A percentile compares a stretch with the other conserved stretches of the same genome.
Conservation (phyloP, 2,113 vertebrate species). For the Platysternon megacephalum region DNA sequence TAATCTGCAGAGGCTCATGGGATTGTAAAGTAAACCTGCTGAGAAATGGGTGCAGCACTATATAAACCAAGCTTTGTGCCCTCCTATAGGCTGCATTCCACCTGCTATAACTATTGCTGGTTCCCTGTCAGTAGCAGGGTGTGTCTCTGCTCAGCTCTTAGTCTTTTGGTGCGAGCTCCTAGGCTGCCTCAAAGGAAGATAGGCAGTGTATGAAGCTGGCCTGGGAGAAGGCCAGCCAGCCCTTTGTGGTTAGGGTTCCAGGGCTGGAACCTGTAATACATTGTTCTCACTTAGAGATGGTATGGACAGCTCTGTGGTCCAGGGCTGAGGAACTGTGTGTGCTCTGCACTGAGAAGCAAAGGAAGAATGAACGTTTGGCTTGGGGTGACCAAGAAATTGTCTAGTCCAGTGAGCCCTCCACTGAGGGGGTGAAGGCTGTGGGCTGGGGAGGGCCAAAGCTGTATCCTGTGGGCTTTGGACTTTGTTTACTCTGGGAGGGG, state of each 20-base stretch:
- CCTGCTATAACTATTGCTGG: neutral
- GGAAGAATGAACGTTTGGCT: neutral
- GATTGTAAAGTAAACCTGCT: neutral
- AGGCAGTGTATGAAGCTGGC: neutral
- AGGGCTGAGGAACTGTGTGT: neutral
- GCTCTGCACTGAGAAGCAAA: neutral
- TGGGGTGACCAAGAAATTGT: accelerated
- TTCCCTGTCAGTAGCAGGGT: neutral
- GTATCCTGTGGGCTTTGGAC: neutral
- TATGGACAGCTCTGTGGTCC: neutral
- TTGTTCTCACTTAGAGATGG: neutral
- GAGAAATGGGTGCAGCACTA: neutral
- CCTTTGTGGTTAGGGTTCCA: neutral
- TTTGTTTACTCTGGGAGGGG: neutral
- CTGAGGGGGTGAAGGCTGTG: neutral
- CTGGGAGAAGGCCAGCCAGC: neutral
- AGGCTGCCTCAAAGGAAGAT: neutral
- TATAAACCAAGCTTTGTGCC: neutral
- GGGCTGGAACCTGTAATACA: neutral
- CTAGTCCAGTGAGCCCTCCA: neutral
- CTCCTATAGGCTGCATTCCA: neutral
- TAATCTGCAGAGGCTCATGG: neutral
- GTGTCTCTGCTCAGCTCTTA: neutral
- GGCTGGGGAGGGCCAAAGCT: neutral
- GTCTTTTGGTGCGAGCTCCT: neutral